Conservation (phyloP, 2,888 invertebrate species). For the Hypercompe scribonia region DNA sequence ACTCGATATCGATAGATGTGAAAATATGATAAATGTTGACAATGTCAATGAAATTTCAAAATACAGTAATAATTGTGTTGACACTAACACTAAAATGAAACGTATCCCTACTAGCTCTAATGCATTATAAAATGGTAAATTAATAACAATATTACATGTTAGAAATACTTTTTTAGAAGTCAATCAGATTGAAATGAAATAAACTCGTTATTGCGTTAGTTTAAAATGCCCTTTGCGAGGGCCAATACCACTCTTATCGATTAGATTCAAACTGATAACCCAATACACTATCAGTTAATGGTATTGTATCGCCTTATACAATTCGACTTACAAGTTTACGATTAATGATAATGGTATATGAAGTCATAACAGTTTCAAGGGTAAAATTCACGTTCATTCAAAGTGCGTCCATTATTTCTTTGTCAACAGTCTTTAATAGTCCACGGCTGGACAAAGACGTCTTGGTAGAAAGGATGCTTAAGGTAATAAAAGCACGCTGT, state of each 20-base stretch:
- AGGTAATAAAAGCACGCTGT: no score
- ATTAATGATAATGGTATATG: slow-evolving; percentile 31
- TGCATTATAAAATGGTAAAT: not conserved
- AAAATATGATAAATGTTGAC: no score
- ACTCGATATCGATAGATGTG: no score
- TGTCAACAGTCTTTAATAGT: no score
- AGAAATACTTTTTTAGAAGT: not conserved
- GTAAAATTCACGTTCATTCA: not conserved
- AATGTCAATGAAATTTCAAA: no score
- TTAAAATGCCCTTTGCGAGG: slow-evolving; percentile 18
- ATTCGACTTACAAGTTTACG: slow-evolving; percentile 35
- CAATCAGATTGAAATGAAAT: not conserved
- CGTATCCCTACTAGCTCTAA: not conserved
- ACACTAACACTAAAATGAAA: not conserved
- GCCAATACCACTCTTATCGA: slow-evolving; percentile 15
- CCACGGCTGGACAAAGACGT: no score
- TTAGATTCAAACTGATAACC: slow-evolving; percentile 14
- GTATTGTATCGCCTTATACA: slow-evolving; percentile 23
- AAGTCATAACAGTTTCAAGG: not conserved
- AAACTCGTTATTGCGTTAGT: not conserved
- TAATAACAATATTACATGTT: not conserved
- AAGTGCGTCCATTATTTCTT: not conserved
- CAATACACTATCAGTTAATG: slow-evolving; percentile 35
- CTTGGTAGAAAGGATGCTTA: no score
- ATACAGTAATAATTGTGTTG: no score